Conservation (phyloP, 1,140 invertebrate species). For the Amyelois transitella region DNA sequence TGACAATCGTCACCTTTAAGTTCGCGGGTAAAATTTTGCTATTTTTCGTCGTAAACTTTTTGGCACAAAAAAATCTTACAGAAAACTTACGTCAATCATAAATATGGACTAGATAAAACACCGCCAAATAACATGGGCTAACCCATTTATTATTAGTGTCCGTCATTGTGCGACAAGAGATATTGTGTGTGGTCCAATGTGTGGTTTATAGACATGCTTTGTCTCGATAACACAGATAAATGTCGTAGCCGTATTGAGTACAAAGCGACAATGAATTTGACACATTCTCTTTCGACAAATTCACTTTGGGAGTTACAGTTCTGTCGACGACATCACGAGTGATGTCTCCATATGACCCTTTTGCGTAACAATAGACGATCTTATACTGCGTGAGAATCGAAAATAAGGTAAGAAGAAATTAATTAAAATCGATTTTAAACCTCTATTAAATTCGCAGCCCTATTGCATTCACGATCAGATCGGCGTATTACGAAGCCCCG, state of each 20-base stretch:
- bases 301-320: constrained; percentile 38
- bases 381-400: constrained; percentile 12
- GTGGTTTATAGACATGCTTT: constrained; percentile 63
- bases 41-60: constrained; percentile 11
- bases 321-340: constrained; percentile 10
- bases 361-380: constrained; percentile 6
- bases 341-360: constrained; percentile 8
- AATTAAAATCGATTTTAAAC: constrained; percentile 65
- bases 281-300: constrained; percentile 58
- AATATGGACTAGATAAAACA: constrained; percentile 48
- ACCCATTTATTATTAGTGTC: constrained; percentile 62
- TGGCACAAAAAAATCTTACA: constrained; percentile 23
- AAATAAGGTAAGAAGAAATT: constrained; percentile 40
- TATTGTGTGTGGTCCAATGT: constrained; percentile 72
- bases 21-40: background rate
- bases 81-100: constrained; percentile 43
- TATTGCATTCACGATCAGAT: constrained; percentile 69
- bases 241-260: constrained; percentile 58
- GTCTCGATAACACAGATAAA: constrained; percentile 72
- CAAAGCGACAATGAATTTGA: constrained; percentile 56
- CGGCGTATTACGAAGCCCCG: constrained; percentile 66
- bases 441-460: constrained; percentile 67
- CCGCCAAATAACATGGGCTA: constrained; percentile 44
- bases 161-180: constrained; percentile 54
- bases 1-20: background rate